Conservation (phyloP, 2,797 vertebrate genomes). For the Leuciscus waleckii region DNA sequence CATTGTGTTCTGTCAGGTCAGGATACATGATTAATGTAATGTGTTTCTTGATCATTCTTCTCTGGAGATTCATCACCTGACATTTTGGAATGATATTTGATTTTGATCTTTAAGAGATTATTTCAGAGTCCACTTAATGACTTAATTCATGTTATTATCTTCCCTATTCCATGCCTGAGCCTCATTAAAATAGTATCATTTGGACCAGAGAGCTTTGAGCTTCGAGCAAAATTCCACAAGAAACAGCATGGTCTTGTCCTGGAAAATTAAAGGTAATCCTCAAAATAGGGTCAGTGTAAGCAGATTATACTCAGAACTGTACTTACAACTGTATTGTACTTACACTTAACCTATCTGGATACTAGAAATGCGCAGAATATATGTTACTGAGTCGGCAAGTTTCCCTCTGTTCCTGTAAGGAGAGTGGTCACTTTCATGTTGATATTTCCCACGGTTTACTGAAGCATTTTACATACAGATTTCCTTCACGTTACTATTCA, state of each 20-base stretch:
- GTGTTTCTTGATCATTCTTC: constrained; percentile 20
- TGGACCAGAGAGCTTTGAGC: background rate
- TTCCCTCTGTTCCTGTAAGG: background rate
- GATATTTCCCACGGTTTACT: constrained; percentile 24
- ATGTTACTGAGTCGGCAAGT: background rate
- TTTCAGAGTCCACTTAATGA: background rate
- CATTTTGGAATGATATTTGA: constrained; percentile 49
- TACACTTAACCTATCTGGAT: constrained; percentile 18
- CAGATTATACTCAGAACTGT: constrained; percentile 40
- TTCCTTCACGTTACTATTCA: constrained; percentile 26
- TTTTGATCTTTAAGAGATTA: constrained; percentile 1
- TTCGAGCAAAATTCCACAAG: background rate
- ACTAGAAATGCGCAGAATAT: background rate
- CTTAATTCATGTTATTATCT: background rate
- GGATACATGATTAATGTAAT: constrained; percentile 35
- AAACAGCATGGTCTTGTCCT: background rate
- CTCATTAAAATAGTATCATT: background rate
- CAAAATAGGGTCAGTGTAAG: constrained; percentile 27
- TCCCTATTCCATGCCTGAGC: background rate
- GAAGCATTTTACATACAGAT: background rate
- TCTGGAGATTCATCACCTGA: constrained; percentile 20
- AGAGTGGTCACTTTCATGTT: background rate
- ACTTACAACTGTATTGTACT: background rate
- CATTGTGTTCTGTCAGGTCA: constrained; percentile 5
- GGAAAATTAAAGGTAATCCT: constrained; percentile 28